Conservation (phyloP, 2,113 vertebrate genomes). For the Elaphurus davidianus region DNA sequence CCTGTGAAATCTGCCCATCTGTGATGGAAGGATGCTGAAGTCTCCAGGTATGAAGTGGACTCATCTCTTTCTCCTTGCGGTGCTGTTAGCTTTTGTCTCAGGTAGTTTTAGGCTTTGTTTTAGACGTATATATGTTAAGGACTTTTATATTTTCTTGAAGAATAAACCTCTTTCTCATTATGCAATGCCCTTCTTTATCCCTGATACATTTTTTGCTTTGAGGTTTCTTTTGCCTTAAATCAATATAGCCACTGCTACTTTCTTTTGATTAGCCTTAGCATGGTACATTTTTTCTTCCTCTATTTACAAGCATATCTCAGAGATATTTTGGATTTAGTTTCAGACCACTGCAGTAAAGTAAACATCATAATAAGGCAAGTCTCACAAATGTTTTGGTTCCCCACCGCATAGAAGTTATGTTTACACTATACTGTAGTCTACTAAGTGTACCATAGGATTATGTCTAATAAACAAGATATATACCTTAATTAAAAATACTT, state of each 20-base stretch:
- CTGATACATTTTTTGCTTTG: not conserved
- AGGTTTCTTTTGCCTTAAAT: not conserved
- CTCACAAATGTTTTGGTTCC: not conserved
- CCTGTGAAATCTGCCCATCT: not conserved
- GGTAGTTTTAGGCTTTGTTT: not conserved
- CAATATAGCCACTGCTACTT: not conserved
- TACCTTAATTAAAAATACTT: not conserved
- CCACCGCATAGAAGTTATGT: fast-evolving
- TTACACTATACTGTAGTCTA: not conserved
- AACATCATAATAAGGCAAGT: not conserved
- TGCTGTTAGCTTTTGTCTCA: not conserved
- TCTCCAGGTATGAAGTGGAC: fast-evolving
- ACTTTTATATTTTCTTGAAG: not conserved
- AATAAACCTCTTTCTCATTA: not conserved
- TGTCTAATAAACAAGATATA: not conserved
- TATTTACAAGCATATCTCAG: not conserved
- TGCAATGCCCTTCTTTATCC: not conserved
- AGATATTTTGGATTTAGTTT: not conserved
- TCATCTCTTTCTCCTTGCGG: not conserved
- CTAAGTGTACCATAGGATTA: not conserved
- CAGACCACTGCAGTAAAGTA: not conserved
- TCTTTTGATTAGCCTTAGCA: not conserved
- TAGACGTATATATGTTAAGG: not conserved
- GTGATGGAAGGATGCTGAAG: not conserved
- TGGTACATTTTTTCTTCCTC: not conserved